phyloP scores from a whole-genome alignment of 1,140 invertebrate species.

The Musca domestica region DNA sequence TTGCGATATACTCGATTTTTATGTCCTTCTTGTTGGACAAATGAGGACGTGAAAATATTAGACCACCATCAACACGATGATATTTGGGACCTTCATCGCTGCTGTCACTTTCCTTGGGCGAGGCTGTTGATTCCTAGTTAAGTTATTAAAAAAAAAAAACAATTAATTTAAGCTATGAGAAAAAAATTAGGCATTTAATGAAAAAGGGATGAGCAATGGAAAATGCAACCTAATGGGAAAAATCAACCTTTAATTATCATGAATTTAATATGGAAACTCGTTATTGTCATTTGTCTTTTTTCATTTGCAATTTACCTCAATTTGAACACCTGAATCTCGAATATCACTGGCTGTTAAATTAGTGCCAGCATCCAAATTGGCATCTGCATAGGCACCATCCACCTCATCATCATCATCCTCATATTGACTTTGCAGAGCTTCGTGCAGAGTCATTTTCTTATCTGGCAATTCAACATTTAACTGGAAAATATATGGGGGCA shows the following conservation, averaged over 20 bases:
- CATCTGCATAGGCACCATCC: too few species aligned
- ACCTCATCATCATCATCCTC: too few species aligned
- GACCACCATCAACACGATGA: slow-evolving; percentile 46
- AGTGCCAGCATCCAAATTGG: background rate
- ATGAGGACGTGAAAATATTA: slow-evolving; percentile 48
- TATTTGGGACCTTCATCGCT: slow-evolving; percentile 30
- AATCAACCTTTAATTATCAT: background rate
- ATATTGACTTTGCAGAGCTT: too few species aligned
- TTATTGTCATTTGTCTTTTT: background rate
- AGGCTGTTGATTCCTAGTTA: slow-evolving; percentile 34
- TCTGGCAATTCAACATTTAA: too few species aligned
- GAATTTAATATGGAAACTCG: background rate
- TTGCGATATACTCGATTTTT: slow-evolving; percentile 47
- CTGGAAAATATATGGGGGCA: too few species aligned
- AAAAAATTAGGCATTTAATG: background rate
- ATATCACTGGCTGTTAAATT: background rate
- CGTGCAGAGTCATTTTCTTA: too few species aligned
- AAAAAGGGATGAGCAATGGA: background rate
- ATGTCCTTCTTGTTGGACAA: slow-evolving; percentile 44
- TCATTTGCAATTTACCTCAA: slow-evolving; percentile 25
- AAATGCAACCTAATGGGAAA: background rate
- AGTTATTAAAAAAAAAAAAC: background rate
- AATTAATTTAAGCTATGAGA: too few species aligned
- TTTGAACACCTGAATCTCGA: slow-evolving; percentile 28
- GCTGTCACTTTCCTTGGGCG: slow-evolving; percentile 27